Evolutionary conservation across 2,888 invertebrate genomes (phyloP).

Genomic region (Melanargia galathea): DNA sequence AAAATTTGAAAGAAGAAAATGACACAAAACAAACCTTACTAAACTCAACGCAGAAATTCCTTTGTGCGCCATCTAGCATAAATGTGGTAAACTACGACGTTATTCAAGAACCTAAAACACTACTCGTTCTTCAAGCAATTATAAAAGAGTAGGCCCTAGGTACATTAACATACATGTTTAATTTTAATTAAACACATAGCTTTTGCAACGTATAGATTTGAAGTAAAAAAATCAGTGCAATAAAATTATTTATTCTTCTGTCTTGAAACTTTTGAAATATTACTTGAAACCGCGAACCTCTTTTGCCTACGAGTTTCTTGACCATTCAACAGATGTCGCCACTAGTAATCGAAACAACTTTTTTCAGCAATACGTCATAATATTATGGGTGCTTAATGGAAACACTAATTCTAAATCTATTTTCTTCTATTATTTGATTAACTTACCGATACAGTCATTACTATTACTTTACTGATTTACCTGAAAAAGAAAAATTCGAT

Average conservation of each 20-base stretch:
- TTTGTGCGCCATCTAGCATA: slow-evolving; percentile 25
- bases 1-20: no score
- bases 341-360: background rate
- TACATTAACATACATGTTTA: no score
- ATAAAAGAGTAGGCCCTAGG: background rate
- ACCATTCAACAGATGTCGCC: slow-evolving; percentile 15
- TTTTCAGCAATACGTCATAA: background rate
- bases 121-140: no score
- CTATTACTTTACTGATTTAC: background rate
- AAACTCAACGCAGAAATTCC: background rate
- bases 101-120: background rate
- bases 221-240: no score
- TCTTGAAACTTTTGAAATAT: background rate
- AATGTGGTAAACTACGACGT: slow-evolving; percentile 1
- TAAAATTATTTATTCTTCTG: no score
- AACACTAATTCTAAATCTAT: no score
- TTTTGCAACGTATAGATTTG: no score
- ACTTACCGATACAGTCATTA: background rate
- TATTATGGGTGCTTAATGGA: no score
- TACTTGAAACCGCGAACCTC: background rate
- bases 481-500: background rate
- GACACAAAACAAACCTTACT: no score
- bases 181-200: no score
- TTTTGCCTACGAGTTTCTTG: slow-evolving; percentile 1
- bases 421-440: background rate